Evolutionary conservation across 2,113 vertebrate genomes (phyloP), one percentile per base, ranked within the genome.

Genomic region (Pygoscelis antarcticus): DNA sequence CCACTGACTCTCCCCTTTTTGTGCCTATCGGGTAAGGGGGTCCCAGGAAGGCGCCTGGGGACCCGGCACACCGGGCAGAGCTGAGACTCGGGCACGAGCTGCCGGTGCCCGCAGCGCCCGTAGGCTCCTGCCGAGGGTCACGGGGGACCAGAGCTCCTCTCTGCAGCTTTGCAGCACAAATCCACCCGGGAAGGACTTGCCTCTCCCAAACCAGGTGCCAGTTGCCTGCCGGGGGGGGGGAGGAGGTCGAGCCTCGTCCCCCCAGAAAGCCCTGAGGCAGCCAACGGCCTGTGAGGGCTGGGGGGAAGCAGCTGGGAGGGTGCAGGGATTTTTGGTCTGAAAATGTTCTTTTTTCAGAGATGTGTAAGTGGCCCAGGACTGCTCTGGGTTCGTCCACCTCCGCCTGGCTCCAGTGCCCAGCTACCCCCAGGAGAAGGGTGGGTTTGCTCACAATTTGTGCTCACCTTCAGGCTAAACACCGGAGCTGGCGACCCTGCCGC

Each of bases 61-160:
- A 47, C 61, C 34, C 1, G 0, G 6, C 5, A 1, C 1, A 1
- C 25, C 1, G 0, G 36, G 30, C 69, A 77, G 76, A 29, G 49
- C 13, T 2, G 0, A 25, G 11, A 3, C 3, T 7, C 0, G 3
- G 57, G 19, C 75, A 46, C 1, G 0, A 20, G n/a, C 62, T 12
- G 5, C 52, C 2, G 1, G 51, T 19, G 25, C 19, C 32, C 3
- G 3, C 36, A 19, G 61, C 8, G 0, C 36, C 60, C 4, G 1
- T 51, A 25, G 78, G 12, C 9, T 11, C 46, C 46, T 14, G 25
- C 36, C 1, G 1, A 6, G 38, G 57, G 32, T 6, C 38, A 36
- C 4, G 2, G 72, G 44, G 23, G 26, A 11, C n/a, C 44, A 42
- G 20, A n/a, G 52, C 62, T 51, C 36, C 36, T 9, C 52, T 30